Base-by-base conservation (phyloP, 2,113 vertebrate species). In the Dendrocopos noguchii region DNA sequence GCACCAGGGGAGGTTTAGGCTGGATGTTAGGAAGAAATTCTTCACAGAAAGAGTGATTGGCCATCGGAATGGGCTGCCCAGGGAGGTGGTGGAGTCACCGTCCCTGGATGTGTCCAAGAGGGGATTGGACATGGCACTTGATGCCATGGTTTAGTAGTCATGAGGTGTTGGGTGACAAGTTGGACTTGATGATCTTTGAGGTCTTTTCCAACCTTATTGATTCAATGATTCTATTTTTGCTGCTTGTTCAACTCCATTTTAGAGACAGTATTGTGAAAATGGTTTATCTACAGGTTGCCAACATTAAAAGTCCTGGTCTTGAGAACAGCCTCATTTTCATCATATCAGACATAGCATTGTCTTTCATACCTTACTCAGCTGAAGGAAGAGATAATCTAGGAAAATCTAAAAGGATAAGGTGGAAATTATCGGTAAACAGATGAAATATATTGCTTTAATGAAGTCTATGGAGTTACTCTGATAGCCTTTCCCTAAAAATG, bases 401-500 rank as follows among this genome's bases (percentile, higher is more conserved):
- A 67, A 89, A 92, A 77, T 83, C 17, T 46, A 70, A 78, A 80
- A 77, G 46, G 53, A 50, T 72, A 80, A 93, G 90, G 68, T 25
- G 24, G 57, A 87, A 92, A 89, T 91, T 85, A 91, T 71, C 1
- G 2, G 50, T 78, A 88, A 94, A 50, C n/a, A 85, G 60, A 60
- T 74, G 22, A 96, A 87, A 85, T 83, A 47, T 20, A 27, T 22
- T 65, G 63, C 44, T 85, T 93, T 91, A 83, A 91, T 83, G 29
- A 65, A 85, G 70, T 94, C 81, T 83, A 18, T 4, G 11, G 12
- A 42, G 81, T 93, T 83, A 78, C 47, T 80, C 60, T 91, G 89
- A 89, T 82, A 96, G 68, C 31, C 14, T 91, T 95, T 92, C 61
- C 47, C 60, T 88, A 90, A 95, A 96, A 92, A 92, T 34, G 10